These are phyloP conservation scores for Lepidonotus clava DNA, from an alignment of 2,888 invertebrate genomes.

Conservation along the genomic window DNA sequence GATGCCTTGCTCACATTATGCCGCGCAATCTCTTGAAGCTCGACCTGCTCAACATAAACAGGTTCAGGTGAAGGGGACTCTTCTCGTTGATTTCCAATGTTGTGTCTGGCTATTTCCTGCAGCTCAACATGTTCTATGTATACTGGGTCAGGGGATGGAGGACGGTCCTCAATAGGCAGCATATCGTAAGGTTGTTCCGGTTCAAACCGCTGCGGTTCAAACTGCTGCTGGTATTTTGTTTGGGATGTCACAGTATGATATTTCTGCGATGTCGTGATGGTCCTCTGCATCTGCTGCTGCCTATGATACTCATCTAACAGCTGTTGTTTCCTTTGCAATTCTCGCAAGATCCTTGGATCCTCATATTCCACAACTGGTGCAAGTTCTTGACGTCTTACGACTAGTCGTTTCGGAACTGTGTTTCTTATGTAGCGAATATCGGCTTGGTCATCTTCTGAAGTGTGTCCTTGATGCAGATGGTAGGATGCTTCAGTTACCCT, in stretches of 20 bases:
- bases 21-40: slow-evolving; percentile 16
- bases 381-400: not conserved
- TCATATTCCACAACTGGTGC: slow-evolving; percentile 18
- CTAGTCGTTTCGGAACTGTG: not conserved
- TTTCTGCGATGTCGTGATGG: not conserved
- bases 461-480: slow-evolving; percentile 4
- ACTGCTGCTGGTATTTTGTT: not conserved
- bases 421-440: not conserved
- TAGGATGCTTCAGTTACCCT: not conserved
- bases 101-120: not conserved
- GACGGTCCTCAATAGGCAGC: not conserved
- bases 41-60: slow-evolving; percentile 24
- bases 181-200: not conserved
- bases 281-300: not conserved
- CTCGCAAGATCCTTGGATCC: not conserved
- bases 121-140: slow-evolving; percentile 35
- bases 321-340: slow-evolving; percentile 14
- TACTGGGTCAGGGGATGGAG: slow-evolving; percentile 30
- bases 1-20: not conserved
- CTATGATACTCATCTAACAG: not conserved
- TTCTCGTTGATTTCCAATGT: not conserved
- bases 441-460: slow-evolving; percentile 20
- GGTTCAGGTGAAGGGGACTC: slow-evolving; percentile 31
- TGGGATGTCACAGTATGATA: not conserved
- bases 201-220: slow-evolving; percentile 8